A percentile compares a stretch with the other conserved stretches of the same genome.
phyloP scores from a whole-genome alignment of 1,140 invertebrate species.

The Zophobas morio region DNA sequence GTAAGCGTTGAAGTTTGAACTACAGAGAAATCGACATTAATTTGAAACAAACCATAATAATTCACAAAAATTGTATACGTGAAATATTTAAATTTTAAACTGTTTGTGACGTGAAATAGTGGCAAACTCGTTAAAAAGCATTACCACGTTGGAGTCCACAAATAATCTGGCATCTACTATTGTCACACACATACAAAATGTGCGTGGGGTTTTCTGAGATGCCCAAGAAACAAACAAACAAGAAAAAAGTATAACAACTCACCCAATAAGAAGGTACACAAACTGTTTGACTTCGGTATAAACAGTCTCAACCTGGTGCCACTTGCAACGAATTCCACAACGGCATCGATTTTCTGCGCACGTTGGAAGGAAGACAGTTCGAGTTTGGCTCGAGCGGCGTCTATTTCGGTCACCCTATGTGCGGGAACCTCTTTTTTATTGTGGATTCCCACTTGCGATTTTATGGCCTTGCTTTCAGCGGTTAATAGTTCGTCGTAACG shows the following conservation, averaged over 20 bases:
- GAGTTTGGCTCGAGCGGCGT: conserved; percentile 90
- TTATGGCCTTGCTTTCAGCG: conserved; percentile 94
- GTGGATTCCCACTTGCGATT: conserved; percentile 87
- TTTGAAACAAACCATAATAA: too few relatives aligned
- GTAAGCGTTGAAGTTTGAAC: too few relatives aligned
- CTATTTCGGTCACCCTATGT: conserved; percentile 93
- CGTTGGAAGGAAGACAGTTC: conserved; percentile 93
- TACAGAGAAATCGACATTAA: too few relatives aligned
- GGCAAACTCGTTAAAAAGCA: conserved; percentile 1
- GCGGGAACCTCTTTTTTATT: conserved; percentile 88
- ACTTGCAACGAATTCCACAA: conserved; percentile 96
- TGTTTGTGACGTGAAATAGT: conserved; percentile 47
- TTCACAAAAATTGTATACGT: too few relatives aligned
- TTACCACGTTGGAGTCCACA: conserved; percentile 29
- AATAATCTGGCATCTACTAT: conserved; percentile 37
- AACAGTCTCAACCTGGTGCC: conserved; percentile 94
- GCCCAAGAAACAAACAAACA: not conserved
- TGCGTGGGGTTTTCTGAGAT: conserved; percentile 44
- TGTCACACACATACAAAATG: conserved; percentile 15
- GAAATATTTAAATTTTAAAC: not conserved
- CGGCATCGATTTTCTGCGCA: conserved; percentile 86
- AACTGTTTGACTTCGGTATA: conserved; percentile 94
- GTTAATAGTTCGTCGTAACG: conserved; percentile 94
- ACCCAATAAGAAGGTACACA: conserved; percentile 95
- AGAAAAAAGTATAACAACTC: conserved; percentile 69